Conservation (phyloP, 2,888 invertebrate genomes). For the Spisula solida region DNA sequence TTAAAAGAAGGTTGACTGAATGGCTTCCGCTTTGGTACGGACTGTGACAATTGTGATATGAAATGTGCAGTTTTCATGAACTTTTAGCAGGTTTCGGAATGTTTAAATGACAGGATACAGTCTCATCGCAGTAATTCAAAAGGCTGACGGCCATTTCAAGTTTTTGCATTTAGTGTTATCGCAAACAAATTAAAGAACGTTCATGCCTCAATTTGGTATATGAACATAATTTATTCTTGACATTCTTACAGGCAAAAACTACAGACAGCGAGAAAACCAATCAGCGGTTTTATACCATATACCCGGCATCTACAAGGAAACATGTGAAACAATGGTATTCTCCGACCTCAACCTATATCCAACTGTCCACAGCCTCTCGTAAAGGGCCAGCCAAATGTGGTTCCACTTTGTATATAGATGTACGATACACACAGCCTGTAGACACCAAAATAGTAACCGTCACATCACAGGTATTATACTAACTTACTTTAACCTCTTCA, state of each 20-base stretch:
- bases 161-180: too few relatives aligned
- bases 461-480: slow-evolving; percentile 50
- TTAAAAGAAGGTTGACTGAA: too few relatives aligned
- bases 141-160: too few relatives aligned
- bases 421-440: slow-evolving; percentile 48
- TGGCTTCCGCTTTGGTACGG: too few relatives aligned
- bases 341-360: slow-evolving; percentile 58
- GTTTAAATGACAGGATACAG: too few relatives aligned
- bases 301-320: slow-evolving; percentile 56
- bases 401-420: slow-evolving; percentile 48
- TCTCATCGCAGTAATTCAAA: too few relatives aligned
- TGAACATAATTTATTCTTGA: neutral
- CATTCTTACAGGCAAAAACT: slow-evolving; percentile 58
- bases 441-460: slow-evolving; percentile 35
- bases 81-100: too few relatives aligned
- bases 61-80: too few relatives aligned
- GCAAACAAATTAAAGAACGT: too few relatives aligned
- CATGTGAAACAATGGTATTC: slow-evolving; percentile 73
- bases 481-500: too few relatives aligned
- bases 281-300: slow-evolving; percentile 64
- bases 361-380: slow-evolving; percentile 36
- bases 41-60: too few relatives aligned
- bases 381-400: slow-evolving; percentile 49
- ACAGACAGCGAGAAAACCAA: slow-evolving; percentile 57
- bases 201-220: too few relatives aligned